Evolutionary conservation across 2,888 invertebrate species (phyloP).

Genomic region (Xestobium rufovillosum): DNA sequence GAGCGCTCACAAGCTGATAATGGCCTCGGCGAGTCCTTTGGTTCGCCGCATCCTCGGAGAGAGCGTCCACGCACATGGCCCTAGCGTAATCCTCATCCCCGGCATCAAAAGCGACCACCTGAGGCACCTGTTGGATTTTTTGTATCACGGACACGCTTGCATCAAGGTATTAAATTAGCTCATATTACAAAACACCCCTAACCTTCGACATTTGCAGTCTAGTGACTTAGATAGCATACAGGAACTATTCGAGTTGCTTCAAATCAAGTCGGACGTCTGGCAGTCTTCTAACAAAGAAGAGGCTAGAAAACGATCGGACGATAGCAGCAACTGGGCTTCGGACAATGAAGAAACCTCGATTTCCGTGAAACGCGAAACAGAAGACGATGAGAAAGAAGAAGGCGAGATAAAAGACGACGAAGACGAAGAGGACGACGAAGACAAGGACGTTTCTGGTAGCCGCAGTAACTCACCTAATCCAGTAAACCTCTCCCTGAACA

Average conservation of each 20-base stretch:
- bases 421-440: constrained; percentile 43
- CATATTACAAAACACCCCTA: neutral
- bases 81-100: constrained; percentile 76
- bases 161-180: constrained; percentile 67
- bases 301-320: constrained; percentile 35
- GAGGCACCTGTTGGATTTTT: constrained; percentile 73
- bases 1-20: constrained; percentile 75
- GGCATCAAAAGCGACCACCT: constrained; percentile 74
- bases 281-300: constrained; percentile 42
- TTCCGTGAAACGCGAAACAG: constrained; percentile 34
- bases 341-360: constrained; percentile 23
- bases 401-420: constrained; percentile 45
- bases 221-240: constrained; percentile 75
- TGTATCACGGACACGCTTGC: constrained; percentile 79
- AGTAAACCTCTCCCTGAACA: constrained; percentile 66
- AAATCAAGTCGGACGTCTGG: constrained; percentile 79
- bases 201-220: constrained; percentile 52
- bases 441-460: constrained; percentile 47
- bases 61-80: constrained; percentile 60
- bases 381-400: constrained; percentile 47
- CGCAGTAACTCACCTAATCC: constrained; percentile 73
- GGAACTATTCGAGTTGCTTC: constrained; percentile 73
- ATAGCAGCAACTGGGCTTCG: constrained; percentile 28
- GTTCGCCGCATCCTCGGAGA: constrained; percentile 71
- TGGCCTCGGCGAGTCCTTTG: constrained; percentile 81